Percentiles rank a stretch among this genome's conserved stretches.
phyloP scores from a whole-genome alignment of 1,140 invertebrate genomes.

The Tenebrio molitor region DNA sequence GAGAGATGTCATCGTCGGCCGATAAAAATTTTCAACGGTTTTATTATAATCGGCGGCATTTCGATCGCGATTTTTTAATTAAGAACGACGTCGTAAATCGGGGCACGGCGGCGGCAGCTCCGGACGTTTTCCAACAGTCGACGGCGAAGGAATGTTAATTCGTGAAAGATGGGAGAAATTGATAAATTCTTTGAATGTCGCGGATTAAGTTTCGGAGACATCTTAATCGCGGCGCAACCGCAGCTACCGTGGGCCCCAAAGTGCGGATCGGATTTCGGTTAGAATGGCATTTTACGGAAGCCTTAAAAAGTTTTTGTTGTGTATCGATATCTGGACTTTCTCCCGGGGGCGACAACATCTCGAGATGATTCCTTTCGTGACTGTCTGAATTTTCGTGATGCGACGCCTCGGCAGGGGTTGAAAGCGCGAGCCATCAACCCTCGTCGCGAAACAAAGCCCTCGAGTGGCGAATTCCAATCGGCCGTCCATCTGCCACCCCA shows the following conservation, averaged over 20 bases:
- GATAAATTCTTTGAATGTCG: constrained; percentile 36
- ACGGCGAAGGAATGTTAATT: constrained; percentile 26
- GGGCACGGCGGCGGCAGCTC: not conserved
- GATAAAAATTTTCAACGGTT: constrained; percentile 28
- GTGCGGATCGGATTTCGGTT: constrained; percentile 4
- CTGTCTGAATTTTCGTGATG: too few relatives aligned
- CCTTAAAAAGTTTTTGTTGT: constrained; percentile 1
- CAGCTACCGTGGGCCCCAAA: constrained; percentile 25
- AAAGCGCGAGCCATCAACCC: too few relatives aligned
- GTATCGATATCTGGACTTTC: too few relatives aligned
- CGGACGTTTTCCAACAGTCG: too few relatives aligned
- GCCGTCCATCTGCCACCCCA: too few relatives aligned
- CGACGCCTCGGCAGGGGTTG: too few relatives aligned
- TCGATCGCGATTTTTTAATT: constrained; percentile 27
- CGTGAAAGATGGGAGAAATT: constrained; percentile 29
- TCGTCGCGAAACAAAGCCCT: too few relatives aligned
- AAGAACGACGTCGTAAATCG: not conserved
- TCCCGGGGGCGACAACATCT: too few relatives aligned
- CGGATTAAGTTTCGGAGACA: constrained; percentile 27
- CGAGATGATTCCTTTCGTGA: too few relatives aligned
- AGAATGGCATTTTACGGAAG: constrained; percentile 24
- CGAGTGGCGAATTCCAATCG: too few relatives aligned
- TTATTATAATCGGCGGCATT: constrained; percentile 1
- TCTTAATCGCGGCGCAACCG: constrained; percentile 23
- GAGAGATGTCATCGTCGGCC: constrained; percentile 2